Evolutionary conservation across 2,888 invertebrate species (phyloP), one percentile per base, ranked within the genome.

Genomic region (Philaethria dido): DNA sequence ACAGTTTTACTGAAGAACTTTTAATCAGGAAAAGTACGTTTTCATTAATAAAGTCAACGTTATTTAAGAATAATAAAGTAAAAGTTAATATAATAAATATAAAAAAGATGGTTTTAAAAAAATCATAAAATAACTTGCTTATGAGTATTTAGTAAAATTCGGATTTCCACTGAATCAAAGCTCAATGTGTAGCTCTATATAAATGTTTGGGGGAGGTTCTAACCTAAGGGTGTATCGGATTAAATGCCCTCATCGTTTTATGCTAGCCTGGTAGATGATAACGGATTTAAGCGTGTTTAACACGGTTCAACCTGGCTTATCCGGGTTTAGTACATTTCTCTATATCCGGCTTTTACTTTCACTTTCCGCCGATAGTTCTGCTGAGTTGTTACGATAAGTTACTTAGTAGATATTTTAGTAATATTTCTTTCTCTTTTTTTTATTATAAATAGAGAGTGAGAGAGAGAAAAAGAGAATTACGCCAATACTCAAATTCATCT

Each of bases 251-350:
- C 75, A 71, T 1, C 4, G 20, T 2, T 63, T 72, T 81, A 86
- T 93, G 88, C 11, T 69, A n/a, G 71, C 91, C 88, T 91, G 76
- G 89, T 92, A 83, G 66, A 75, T 77, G 80, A 79, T 83, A 84
- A 81, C 86, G 84, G 87, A 85, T 86, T 87, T 86, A 90, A 88
- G 87, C 92, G 81, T 85, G 85, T 85, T 87, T 87, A 88, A 80
- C 82, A 76, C 79, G 80, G 78, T 80, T 84, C 80, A 88, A 80
- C 80, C 86, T 81, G 85, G 84, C 75, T 88, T 84, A 86, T 85
- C 86, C 84, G 81, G 69, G 68, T 45, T 72, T 61, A 67, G 50
- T 36, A 62, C 20, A 25, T 47, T 25, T 44, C 25, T 13, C n/a
- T 39, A 25, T 57, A 70, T 61, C 65, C 64, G 64, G 66, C 60